phyloP scores from a whole-genome alignment of 30 jellyfish, hydroid and myxozoan species.

The Catostylus mosaicus region DNA sequence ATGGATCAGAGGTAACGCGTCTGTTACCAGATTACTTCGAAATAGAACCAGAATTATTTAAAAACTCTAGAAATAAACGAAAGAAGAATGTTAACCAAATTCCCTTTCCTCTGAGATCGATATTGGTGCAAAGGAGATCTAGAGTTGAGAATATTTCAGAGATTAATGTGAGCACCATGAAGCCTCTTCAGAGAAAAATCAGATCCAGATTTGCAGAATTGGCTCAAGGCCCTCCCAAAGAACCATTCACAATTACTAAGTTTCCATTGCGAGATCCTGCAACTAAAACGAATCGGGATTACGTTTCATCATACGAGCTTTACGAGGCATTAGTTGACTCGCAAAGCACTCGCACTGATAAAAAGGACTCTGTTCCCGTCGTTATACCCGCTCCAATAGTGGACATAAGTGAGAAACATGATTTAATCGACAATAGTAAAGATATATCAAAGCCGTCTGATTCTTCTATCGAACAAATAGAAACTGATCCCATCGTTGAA shows the following conservation, averaged over 20 bases:
- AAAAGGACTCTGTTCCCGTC: neutral
- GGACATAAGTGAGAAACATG: neutral
- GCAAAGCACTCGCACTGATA: neutral
- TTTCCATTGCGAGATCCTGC: conserved; percentile 20
- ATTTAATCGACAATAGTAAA: neutral
- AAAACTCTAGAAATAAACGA: neutral
- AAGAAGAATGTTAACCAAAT: conserved; percentile 1
- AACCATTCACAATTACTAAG: neutral
- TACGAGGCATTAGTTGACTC: conserved; percentile 20
- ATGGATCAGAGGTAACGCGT: neutral
- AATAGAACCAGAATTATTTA: neutral
- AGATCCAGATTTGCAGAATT: neutral
- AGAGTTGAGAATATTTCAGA: conserved; percentile 23
- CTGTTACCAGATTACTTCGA: neutral
- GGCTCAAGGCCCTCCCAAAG: neutral
- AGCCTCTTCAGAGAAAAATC: conserved; percentile 11
- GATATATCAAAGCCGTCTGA: neutral
- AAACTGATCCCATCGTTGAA: neutral
- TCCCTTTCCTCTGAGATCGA: conserved; percentile 20
- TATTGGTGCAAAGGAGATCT: conserved; percentile 4
- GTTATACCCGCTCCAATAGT: conserved; percentile 37
- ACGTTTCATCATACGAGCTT: conserved; percentile 32
- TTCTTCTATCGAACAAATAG: neutral
- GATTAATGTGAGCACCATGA: conserved; percentile 36
- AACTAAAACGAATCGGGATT: conserved; percentile 7